Percentiles rank a stretch among this genome's conserved stretches.
These are phyloP conservation scores for Poecilia wingei DNA, from an alignment of 2,797 vertebrate species.

Conservation along the genomic window DNA sequence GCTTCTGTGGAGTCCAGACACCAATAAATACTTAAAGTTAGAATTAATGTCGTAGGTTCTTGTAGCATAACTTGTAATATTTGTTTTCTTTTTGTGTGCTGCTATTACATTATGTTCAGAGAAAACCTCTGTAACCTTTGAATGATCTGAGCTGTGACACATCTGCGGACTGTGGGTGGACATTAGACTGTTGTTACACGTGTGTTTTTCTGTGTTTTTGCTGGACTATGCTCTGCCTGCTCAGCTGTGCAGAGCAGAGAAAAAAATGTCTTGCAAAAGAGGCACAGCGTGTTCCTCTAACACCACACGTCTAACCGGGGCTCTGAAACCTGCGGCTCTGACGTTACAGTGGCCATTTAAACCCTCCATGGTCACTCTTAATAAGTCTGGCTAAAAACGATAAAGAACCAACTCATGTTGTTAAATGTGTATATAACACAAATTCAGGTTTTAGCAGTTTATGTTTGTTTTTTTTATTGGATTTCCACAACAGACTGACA, in stretches of 20 bases:
- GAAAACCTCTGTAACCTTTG: conserved; percentile 16
- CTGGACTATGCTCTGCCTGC: conserved; percentile 58
- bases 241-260: conserved; percentile 50
- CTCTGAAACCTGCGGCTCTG: background rate
- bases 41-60: background rate
- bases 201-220: conserved; percentile 34
- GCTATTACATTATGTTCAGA: background rate
- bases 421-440: background rate
- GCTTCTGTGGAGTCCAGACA: background rate
- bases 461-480: background rate
- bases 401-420: background rate
- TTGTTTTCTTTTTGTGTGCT: background rate
- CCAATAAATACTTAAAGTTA: background rate
- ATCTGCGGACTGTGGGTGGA: conserved; percentile 53
- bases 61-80: background rate
- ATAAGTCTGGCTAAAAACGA: background rate
- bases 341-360: background rate
- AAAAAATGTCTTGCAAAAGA: conserved; percentile 35
- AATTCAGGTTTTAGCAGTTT: background rate
- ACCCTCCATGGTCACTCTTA: background rate
- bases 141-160: conserved; percentile 36
- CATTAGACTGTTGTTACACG: conserved; percentile 69
- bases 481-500: background rate
- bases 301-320: conserved; percentile 1
- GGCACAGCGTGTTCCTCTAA: conserved; percentile 36